Conservation (phyloP, 2,113 vertebrate genomes). For the Psittacula cyanocephala region DNA sequence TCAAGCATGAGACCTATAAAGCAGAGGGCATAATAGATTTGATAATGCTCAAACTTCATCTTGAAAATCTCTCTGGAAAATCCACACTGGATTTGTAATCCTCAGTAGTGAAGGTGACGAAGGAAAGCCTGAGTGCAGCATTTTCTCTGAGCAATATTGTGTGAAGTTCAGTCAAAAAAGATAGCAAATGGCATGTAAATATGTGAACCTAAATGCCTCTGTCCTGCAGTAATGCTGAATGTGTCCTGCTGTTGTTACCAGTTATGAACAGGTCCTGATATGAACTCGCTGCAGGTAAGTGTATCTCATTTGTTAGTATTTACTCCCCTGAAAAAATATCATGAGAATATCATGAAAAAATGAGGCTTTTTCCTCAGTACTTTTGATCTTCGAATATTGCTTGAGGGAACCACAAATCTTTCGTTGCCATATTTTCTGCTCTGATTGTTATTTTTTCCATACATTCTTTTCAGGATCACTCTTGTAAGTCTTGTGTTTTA, state of each 20-base stretch:
- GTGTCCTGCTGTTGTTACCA: not conserved
- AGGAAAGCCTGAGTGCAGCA: not conserved
- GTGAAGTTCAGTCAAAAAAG: not conserved
- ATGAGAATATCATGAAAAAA: not conserved
- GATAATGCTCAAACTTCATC: not conserved
- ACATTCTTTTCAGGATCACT: not conserved
- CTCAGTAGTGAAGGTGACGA: not conserved
- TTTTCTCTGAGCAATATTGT: not conserved
- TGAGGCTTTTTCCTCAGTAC: not conserved
- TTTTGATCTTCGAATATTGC: not conserved
- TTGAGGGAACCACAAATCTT: not conserved
- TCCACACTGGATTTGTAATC: not conserved
- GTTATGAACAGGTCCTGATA: not conserved
- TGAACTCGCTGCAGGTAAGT: not conserved
- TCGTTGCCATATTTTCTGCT: not conserved
- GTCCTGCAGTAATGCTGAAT: not conserved
- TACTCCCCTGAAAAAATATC: not conserved
- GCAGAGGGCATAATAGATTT: not conserved
- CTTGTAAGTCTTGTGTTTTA: not conserved
- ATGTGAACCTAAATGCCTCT: not conserved
- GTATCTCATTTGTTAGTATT: not conserved
- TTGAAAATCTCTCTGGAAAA: not conserved
- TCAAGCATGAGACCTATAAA: not conserved
- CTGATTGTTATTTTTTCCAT: not conserved
- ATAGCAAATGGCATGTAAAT: not conserved